A percentile compares a stretch with the other conserved stretches of the same genome.
phyloP scores from a whole-genome alignment of 2,113 vertebrate genomes.

The Hemiscyllium ocellatum region DNA sequence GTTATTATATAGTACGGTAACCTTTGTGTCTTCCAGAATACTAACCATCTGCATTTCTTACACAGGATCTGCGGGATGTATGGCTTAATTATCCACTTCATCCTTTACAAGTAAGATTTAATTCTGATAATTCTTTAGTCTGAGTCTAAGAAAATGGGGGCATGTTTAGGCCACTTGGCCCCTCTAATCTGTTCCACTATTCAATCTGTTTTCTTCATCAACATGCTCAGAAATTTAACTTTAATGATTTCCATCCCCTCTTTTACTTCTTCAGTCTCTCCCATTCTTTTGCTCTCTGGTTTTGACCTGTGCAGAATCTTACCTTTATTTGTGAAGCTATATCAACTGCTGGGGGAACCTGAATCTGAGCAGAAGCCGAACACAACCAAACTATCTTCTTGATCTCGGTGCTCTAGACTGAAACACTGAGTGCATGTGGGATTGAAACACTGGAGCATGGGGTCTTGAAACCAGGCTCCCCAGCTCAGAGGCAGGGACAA shows the following conservation, averaged over 20 bases:
- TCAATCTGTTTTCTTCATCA: no score
- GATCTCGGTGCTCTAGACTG: background rate
- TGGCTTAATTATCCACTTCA: constrained; percentile 97
- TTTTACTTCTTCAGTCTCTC: background rate
- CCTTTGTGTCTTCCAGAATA: constrained; percentile 59
- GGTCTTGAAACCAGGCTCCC: no score
- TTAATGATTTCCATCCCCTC: background rate
- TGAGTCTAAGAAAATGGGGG: background rate
- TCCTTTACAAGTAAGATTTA: constrained; percentile 84
- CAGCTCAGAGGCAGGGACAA: no score
- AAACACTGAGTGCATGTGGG: no score
- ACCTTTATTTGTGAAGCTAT: background rate
- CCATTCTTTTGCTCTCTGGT: background rate
- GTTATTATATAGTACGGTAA: constrained; percentile 61
- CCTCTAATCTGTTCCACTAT: no score
- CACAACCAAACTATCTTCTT: background rate
- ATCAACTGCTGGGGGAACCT: background rate
- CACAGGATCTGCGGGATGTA: constrained; percentile 85
- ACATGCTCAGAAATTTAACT: background rate
- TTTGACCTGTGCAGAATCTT: background rate
- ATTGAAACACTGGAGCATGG: no score
- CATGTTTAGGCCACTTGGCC: no score
- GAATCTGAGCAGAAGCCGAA: background rate
- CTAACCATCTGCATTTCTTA: constrained; percentile 54
- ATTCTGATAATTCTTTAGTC: constrained; percentile 41